Evolutionary conservation across 2,113 vertebrate genomes (phyloP).

Genomic region (Oryzias celebensis): DNA sequence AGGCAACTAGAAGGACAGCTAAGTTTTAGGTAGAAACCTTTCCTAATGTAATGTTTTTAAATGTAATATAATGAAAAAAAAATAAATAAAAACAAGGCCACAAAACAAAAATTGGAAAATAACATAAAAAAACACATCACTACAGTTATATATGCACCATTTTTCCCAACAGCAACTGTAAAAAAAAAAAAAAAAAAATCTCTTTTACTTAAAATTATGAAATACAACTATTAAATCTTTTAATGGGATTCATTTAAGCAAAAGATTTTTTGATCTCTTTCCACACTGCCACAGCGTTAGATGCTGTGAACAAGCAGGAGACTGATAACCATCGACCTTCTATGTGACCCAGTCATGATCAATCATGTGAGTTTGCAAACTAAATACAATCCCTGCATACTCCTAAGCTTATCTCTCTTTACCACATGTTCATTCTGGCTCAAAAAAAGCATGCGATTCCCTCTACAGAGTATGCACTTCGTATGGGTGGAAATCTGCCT

Average conservation of each 20-base stretch:
- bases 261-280: not conserved
- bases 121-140: no score
- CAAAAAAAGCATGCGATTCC: no score
- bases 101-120: no score
- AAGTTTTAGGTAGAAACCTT: not conserved
- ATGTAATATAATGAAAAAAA: no score
- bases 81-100: no score
- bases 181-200: no score
- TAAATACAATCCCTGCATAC: not conserved
- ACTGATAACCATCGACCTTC: not conserved
- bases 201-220: not conserved
- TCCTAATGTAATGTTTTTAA: no score
- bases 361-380: not conserved
- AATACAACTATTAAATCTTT: not conserved
- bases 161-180: no score
- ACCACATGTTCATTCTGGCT: not conserved
- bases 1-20: not conserved
- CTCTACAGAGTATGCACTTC: not conserved
- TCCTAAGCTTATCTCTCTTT: not conserved
- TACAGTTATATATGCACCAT: no score
- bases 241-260: not conserved
- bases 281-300: not conserved
- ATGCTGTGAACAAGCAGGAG: not conserved
- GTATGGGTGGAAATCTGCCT: not conserved
- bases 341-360: not conserved